Conservation (phyloP, 2,888 invertebrate genomes). For the Polietes domitor region DNA sequence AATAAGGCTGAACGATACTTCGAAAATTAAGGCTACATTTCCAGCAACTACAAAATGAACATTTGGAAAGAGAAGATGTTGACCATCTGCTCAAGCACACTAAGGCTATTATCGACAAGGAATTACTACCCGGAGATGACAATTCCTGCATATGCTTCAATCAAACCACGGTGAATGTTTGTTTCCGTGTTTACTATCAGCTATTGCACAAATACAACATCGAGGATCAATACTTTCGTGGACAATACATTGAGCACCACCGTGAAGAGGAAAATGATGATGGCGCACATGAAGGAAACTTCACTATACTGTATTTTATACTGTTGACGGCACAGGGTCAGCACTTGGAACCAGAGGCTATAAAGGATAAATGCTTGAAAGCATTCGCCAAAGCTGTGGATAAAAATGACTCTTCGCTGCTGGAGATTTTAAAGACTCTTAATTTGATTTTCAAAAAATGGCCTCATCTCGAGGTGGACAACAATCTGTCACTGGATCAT, state of each 20-base stretch:
- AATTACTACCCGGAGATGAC: constrained; percentile 33
- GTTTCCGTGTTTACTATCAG: constrained; percentile 75
- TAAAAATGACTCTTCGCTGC: constrained; percentile 70
- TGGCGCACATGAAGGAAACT: constrained; percentile 60
- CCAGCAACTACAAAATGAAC: constrained; percentile 51
- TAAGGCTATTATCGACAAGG: constrained; percentile 65
- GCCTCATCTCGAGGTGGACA: constrained; percentile 67
- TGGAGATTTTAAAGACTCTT: constrained; percentile 74
- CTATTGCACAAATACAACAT: constrained; percentile 71
- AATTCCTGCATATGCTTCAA: constrained; percentile 65
- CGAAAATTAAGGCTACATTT: background rate
- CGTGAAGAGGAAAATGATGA: no score
- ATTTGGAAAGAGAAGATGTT: constrained; percentile 41
- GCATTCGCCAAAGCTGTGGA: constrained; percentile 71
- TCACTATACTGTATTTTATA: constrained; percentile 74
- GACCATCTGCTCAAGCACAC: constrained; percentile 64
- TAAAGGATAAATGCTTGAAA: constrained; percentile 71
- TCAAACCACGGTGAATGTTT: constrained; percentile 74
- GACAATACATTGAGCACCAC: constrained; percentile 25
- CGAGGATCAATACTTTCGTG: constrained; percentile 66
- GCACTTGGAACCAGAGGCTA: constrained; percentile 63
- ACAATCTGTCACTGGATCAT: constrained; percentile 71
- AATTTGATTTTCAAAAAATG: constrained; percentile 77
- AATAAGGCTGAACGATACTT: no score
- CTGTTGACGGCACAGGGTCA: constrained; percentile 75